Evolutionary conservation across 2,888 invertebrate species (phyloP).

Genomic region (Netelia inedita): DNA sequence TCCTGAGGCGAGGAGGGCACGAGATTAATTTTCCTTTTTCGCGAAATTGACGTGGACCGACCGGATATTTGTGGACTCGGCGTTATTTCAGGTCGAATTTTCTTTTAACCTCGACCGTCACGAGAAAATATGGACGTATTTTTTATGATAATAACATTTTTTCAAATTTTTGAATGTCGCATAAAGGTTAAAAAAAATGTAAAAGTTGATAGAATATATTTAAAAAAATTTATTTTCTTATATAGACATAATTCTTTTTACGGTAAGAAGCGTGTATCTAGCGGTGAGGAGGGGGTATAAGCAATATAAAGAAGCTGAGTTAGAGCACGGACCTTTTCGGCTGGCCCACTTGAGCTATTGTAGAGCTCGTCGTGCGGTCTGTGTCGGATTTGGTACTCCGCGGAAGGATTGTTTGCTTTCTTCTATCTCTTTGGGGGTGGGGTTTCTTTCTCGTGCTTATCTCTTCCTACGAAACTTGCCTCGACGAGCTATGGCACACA

Average conservation of each 20-base stretch:
- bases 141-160: too few species aligned
- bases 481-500: slow-evolving; percentile 63
- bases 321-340: not conserved
- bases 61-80: not conserved
- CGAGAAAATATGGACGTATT: too few species aligned
- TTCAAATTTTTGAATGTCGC: too few species aligned
- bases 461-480: slow-evolving; percentile 67
- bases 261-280: not conserved
- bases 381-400: not conserved
- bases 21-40: slow-evolving; percentile 1
- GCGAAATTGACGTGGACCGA: not conserved
- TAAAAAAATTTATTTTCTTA: not conserved
- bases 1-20: slow-evolving; percentile 41
- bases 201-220: not conserved
- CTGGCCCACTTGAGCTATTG: not conserved
- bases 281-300: not conserved
- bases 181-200: too few species aligned
- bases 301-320: not conserved
- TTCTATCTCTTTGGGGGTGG: slow-evolving; percentile 8
- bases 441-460: slow-evolving; percentile 30
- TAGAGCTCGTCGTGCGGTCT: not conserved
- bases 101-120: too few species aligned
- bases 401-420: slow-evolving; percentile 28
- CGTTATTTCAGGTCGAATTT: not conserved
- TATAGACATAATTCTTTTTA: not conserved